phyloP scores from a whole-genome alignment of 2,888 invertebrate species.

The Drosophila melanosoma region DNA sequence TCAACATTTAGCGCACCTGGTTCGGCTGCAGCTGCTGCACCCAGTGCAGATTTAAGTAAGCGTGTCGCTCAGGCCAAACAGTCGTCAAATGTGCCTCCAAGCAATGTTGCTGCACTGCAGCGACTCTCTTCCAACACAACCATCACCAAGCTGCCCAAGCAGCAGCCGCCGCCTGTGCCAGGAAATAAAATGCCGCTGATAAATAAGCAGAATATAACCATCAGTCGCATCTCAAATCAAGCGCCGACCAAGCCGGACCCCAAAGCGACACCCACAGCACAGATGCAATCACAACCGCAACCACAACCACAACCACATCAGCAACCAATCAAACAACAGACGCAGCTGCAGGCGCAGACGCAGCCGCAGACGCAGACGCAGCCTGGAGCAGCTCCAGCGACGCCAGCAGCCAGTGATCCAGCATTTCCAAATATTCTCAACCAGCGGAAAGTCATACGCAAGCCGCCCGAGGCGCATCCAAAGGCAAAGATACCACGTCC shows the following conservation, averaged over 20 bases:
- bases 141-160: conserved; percentile 64
- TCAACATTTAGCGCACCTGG: conserved; percentile 1
- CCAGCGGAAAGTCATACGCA: conserved; percentile 56
- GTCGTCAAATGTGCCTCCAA: conserved; percentile 16
- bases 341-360: background rate
- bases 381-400: conserved; percentile 40
- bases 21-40: background rate
- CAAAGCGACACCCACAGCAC: conserved; percentile 67
- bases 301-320: conserved; percentile 29
- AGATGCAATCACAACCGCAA: conserved; percentile 46
- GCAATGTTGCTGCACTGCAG: conserved; percentile 68
- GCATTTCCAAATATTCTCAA: conserved; percentile 22
- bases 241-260: conserved; percentile 47
- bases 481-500: conserved; percentile 38
- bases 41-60: conserved; percentile 24
- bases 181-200: conserved; percentile 71
- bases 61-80: conserved; percentile 40
- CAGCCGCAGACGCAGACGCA: conserved; percentile 27
- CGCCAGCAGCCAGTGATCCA: conserved; percentile 12
- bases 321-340: conserved; percentile 49
- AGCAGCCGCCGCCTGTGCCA: conserved; percentile 22
- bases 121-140: conserved; percentile 77
- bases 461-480: conserved; percentile 42
- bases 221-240: conserved; percentile 75
- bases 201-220: conserved; percentile 83